A percentile compares a stretch with the other conserved stretches of the same genome.
Conservation (phyloP, 2,888 invertebrate genomes). For the Ommatoiulus sabulosus region DNA sequence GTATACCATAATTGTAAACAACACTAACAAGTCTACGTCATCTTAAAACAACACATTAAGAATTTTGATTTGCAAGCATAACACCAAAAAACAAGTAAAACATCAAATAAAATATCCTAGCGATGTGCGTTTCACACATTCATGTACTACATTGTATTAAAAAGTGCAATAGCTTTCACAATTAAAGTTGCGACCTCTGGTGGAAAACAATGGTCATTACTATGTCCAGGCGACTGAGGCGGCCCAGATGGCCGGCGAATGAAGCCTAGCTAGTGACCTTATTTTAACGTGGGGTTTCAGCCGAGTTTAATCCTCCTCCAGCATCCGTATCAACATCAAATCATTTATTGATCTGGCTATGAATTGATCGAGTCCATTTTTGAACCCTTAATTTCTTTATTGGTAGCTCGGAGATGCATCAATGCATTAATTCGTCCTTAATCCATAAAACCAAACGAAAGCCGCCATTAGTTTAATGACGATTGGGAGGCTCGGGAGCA, state of each 20-base stretch:
- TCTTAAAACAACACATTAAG: too few relatives aligned
- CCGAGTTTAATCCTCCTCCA: not conserved
- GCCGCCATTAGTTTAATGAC: conserved; percentile 48
- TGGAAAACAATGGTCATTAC: too few relatives aligned
- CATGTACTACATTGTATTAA: too few relatives aligned
- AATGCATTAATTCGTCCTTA: conserved; percentile 48
- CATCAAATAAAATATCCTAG: too few relatives aligned
- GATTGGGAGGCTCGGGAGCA: not conserved
- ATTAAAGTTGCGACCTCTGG: not conserved
- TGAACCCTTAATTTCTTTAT: conserved; percentile 45
- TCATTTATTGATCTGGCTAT: conserved; percentile 19
- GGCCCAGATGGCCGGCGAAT: not conserved
- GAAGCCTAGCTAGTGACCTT: not conserved
- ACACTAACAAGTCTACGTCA: too few relatives aligned
- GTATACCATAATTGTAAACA: too few relatives aligned
- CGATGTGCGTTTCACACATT: too few relatives aligned
- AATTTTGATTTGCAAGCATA: too few relatives aligned
- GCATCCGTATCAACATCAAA: conserved; percentile 20
- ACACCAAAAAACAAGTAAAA: too few relatives aligned
- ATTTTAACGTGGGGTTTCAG: not conserved
- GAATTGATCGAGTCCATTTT: conserved; percentile 32
- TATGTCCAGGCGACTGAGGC: too few relatives aligned
- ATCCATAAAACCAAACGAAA: conserved; percentile 48
- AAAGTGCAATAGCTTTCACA: too few relatives aligned
- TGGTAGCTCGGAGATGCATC: conserved; percentile 30